Evolutionary conservation across 1,140 invertebrate species (phyloP), one percentile per base, ranked within the genome.

Genomic region (Drosophila mojavensis): DNA sequence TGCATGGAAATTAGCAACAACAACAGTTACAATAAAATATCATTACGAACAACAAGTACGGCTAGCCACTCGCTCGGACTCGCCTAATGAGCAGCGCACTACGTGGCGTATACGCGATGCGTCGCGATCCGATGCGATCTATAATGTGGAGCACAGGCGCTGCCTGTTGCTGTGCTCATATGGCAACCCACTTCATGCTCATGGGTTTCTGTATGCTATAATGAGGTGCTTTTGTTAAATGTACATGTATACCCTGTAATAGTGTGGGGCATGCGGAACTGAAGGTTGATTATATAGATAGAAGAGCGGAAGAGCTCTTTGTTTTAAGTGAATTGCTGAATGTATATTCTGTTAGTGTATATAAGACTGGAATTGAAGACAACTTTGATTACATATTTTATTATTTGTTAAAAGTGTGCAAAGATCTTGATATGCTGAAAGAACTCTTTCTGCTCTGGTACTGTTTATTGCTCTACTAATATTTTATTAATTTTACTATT

Each of bases 81-180:
- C 56, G 82, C 75, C 84, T 83, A 88, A 86, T 83, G 83, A 88
- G 83, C 83, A 88, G 67, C 53, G 65, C 64, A 69, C 63, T 67
- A 63, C 71, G 24, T 50, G 55, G 82, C 83, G 82, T 86, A 86
- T 82, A 68, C 83, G 71, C 74, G 59, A 88, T 82, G 58, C 54
- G 65, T 50, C 7, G 71, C 74, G 59, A 88, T 82, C 65, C 74
- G 59, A 88, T 82, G 58, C 54, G 65, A 62, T 65, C 50, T 28
- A 3, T 3, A n/a, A 28, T 43, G 65, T 41, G 56, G 54, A 26
- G 53, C 53, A 33, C 43, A 11, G 36, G 6, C 36, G 36, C 6
- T 39, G n/a, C 64, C 62, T 79, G 55, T 53, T 15, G 43, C 73
- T 69, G 4, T 11, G 76, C 68, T 81, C 76, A 70, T 60, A 64